Percentiles rank a stretch among this genome's conserved stretches.
Conservation (phyloP, 2,797 vertebrate species). For the Rhinoraja longicauda region DNA sequence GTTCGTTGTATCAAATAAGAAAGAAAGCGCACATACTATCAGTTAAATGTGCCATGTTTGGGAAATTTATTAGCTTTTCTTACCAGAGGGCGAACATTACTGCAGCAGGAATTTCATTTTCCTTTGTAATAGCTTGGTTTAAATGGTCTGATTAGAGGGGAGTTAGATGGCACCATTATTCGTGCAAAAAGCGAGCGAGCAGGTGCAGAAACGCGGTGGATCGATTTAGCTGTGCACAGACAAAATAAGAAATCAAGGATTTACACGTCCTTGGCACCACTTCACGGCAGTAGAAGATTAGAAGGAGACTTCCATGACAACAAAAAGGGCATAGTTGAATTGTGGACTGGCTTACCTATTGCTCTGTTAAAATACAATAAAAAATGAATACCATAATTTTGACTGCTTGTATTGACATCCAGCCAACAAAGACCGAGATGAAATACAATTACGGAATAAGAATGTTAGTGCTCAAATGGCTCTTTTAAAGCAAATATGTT, state of each 20-base stretch:
- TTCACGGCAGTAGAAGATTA: constrained; percentile 54
- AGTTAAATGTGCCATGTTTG: constrained; percentile 59
- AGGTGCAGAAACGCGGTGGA: constrained; percentile 52
- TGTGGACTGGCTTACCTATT: constrained; percentile 44
- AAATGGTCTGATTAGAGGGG: constrained; percentile 53
- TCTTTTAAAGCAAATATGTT: background rate
- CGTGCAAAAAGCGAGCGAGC: constrained; percentile 44
- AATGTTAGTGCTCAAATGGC: background rate
- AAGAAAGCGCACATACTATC: constrained; percentile 53
- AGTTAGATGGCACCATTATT: constrained; percentile 46
- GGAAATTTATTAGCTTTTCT: constrained; percentile 51
- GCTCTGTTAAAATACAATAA: constrained; percentile 52
- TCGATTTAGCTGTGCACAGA: constrained; percentile 59
- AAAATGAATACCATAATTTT: constrained; percentile 44
- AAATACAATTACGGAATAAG: background rate
- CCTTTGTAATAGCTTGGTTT: constrained; percentile 53
- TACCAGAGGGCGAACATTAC: constrained; percentile 45
- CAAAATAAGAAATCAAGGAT: constrained; percentile 62
- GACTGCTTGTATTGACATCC: background rate
- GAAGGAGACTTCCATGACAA: constrained; percentile 57
- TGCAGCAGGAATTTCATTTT: constrained; percentile 50
- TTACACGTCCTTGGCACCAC: constrained; percentile 49
- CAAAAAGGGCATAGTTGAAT: constrained; percentile 57
- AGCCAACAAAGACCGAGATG: background rate
- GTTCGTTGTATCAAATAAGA: constrained; percentile 53